A percentile compares a stretch with the other conserved stretches of the same genome.
Evolutionary conservation across 2,888 invertebrate genomes (phyloP).

Genomic region (Cyclophora punctaria): DNA sequence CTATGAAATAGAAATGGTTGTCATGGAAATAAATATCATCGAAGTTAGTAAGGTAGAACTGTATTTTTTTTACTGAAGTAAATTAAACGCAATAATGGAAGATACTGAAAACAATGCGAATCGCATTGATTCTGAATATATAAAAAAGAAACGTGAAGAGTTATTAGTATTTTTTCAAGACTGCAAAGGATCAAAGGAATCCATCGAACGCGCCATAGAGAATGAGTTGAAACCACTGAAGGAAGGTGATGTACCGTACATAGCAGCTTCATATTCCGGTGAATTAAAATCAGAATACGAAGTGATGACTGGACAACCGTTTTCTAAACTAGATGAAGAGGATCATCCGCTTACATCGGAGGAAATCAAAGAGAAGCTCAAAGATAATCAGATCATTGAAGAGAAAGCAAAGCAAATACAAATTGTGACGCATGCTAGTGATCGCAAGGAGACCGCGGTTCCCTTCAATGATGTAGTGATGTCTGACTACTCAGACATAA

Average conservation of each 20-base stretch:
- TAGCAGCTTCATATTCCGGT: constrained; percentile 48
- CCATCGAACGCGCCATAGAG: constrained; percentile 50
- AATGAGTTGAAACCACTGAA: constrained; percentile 52
- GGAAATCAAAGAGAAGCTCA: constrained; percentile 48
- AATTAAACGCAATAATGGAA: constrained; percentile 26
- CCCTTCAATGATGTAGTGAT: constrained; percentile 53
- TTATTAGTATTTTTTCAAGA: constrained; percentile 50
- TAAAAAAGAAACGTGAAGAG: constrained; percentile 49
- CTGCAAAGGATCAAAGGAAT: constrained; percentile 41
- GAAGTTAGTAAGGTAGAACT: background rate
- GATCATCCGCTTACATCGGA: constrained; percentile 41
- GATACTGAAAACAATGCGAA: constrained; percentile 21
- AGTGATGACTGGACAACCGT: constrained; percentile 66
- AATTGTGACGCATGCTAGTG: constrained; percentile 37
- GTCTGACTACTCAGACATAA: constrained; percentile 38
- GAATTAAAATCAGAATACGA: constrained; percentile 56
- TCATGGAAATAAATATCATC: constrained; percentile 29
- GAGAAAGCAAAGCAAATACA: constrained; percentile 65
- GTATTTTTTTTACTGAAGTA: background rate
- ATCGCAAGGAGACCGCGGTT: constrained; percentile 32
- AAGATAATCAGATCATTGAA: constrained; percentile 48
- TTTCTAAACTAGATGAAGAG: constrained; percentile 49
- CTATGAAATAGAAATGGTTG: constrained; percentile 10
- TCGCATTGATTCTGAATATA: constrained; percentile 26
- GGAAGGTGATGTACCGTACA: constrained; percentile 41